Base-by-base conservation (phyloP, 2,797 vertebrate genomes). In the Carapus acus region DNA sequence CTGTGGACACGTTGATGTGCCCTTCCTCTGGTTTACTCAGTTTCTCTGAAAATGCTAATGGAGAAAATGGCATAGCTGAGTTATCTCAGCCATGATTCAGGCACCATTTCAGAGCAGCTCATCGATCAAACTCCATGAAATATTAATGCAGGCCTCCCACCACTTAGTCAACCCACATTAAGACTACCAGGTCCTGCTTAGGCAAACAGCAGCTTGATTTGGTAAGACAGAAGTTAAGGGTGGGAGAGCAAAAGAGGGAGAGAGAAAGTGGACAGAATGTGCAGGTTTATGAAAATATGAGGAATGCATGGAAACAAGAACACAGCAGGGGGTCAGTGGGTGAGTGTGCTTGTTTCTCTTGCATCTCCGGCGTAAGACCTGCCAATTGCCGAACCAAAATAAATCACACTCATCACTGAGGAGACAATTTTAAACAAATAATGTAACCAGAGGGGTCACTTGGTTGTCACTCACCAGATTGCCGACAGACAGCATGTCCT, bases 401-500 rank as follows among this genome's bases (percentile, higher is more conserved):
- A 73, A 83, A 61, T 18, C 47, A 67, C 33, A 36, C 21, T 57
- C 67, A 48, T 39, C 36, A 50, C 54, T 47, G 49, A 60, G 42
- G 58, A 31, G 8, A 64, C n/a, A n/a, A n/a, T n/a, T n/a, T n/a
- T n/a, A n/a, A n/a, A n/a, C n/a, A n/a, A n/a, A n/a, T n/a, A n/a
- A n/a, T n/a, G n/a, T 33, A 51, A 57, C 52, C 3, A 39, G 8
- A 38, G 45, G 45, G 29, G 23, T 38, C 27, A 12, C n/a, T 14
- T 19, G 23, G 19, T 3, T 17, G 7, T 20, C 58, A 74, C 94
- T 97, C 85, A 99, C 96, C 94, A 99, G 87, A 60, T 99, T 99
- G 47, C 96, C 96, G 2, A 98, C 95, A 9, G 84, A 56, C 67
- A 99, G 88, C 80, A 97, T 94, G 0, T 90, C 58, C 20, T 97